These are phyloP conservation scores for Caenorhabditis wallacei DNA, from an alignment of 2,888 invertebrate species.

Conservation along the genomic window DNA sequence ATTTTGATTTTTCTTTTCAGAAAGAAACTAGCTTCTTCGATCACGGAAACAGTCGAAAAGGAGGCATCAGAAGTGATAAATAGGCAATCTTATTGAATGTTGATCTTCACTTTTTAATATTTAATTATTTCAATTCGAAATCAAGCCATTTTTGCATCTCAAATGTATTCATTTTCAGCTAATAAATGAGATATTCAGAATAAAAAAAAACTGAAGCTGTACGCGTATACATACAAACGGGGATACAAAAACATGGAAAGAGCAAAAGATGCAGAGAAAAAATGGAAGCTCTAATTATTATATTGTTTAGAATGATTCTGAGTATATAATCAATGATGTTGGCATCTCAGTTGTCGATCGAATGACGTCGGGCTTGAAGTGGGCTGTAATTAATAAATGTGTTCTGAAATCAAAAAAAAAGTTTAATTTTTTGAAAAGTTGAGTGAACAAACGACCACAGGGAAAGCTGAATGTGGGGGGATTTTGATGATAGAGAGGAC, in stretches of 20 bases:
- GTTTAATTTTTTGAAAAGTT: not conserved
- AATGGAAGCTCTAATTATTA: slow-evolving; percentile 26
- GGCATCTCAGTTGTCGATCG: slow-evolving; percentile 63
- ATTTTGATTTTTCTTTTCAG: slow-evolving; percentile 2
- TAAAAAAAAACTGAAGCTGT: slow-evolving; percentile 36
- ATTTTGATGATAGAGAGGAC: slow-evolving; percentile 22
- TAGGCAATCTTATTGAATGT: no score
- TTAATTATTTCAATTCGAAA: no score
- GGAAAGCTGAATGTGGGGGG: slow-evolving; percentile 18
- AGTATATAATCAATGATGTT: not conserved
- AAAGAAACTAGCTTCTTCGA: not conserved
- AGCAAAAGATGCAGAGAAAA: slow-evolving; percentile 8
- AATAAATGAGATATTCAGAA: not conserved
- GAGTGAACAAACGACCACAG: slow-evolving; percentile 41
- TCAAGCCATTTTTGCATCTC: no score
- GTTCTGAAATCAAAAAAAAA: not conserved
- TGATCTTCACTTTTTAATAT: no score
- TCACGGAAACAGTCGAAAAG: slow-evolving; percentile 1
- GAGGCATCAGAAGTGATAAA: slow-evolving; percentile 6
- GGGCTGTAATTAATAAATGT: slow-evolving; percentile 65
- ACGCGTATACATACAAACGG: slow-evolving; percentile 62
- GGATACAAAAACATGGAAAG: slow-evolving; percentile 22
- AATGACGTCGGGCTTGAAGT: slow-evolving; percentile 71
- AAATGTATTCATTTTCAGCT: slow-evolving; percentile 4
- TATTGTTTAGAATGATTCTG: not conserved